phyloP scores from a whole-genome alignment of 2,888 invertebrate species.

The Troides aeacus region DNA sequence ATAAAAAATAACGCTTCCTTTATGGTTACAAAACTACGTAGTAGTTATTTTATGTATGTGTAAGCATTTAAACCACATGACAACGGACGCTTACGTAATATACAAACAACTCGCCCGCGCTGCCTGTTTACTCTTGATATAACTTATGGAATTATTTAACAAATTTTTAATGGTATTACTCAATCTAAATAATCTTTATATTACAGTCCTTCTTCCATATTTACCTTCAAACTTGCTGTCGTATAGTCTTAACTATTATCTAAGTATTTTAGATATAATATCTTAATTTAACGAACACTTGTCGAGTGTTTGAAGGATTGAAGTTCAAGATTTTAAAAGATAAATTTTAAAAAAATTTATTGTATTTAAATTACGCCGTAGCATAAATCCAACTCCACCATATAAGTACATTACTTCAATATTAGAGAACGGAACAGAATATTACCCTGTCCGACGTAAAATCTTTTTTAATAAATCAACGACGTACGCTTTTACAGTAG shows the following conservation, averaged over 20 bases:
- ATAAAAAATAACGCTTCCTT: not conserved
- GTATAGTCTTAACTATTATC: too few relatives aligned
- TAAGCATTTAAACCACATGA: too few relatives aligned
- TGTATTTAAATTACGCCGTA: not conserved
- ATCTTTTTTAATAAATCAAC: conserved; percentile 6
- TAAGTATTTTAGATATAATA: too few relatives aligned
- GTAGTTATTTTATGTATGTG: not conserved
- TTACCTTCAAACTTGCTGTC: too few relatives aligned
- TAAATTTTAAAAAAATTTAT: too few relatives aligned
- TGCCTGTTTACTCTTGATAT: not conserved
- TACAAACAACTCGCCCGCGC: not conserved
- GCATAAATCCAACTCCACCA: not conserved
- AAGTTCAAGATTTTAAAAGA: too few relatives aligned
- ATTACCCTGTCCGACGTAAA: not conserved
- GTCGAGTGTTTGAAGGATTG: too few relatives aligned
- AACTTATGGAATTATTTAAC: not conserved
- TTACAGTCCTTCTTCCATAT: too few relatives aligned
- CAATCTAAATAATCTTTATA: too few relatives aligned
- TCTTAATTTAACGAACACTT: too few relatives aligned
- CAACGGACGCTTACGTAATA: not conserved
- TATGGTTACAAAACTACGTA: not conserved
- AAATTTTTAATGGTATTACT: too few relatives aligned
- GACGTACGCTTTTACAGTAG: not conserved
- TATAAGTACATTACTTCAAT: not conserved
- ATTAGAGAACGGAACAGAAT: not conserved